Evolutionary conservation across 2,797 vertebrate genomes (phyloP).

Genomic region (Ctenopoma kingsleyae): DNA sequence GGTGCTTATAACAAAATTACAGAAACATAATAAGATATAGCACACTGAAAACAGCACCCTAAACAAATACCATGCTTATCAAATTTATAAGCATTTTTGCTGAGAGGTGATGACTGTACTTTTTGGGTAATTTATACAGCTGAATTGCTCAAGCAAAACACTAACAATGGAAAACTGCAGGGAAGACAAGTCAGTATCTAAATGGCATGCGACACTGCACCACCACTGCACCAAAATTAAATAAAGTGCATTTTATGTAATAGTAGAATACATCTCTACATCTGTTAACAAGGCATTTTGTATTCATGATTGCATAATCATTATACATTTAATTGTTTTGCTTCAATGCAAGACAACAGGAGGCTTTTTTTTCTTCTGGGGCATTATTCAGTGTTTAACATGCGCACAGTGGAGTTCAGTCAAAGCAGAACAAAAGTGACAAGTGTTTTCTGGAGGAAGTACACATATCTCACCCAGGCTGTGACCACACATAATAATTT

Average conservation of each 20-base stretch:
- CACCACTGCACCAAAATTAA: neutral
- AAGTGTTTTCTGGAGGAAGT: slow-evolving; percentile 69
- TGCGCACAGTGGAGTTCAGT: slow-evolving; percentile 38
- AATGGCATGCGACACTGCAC: neutral
- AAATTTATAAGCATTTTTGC: neutral
- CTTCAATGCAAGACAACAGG: slow-evolving; percentile 15
- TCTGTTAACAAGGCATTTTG: slow-evolving; percentile 26
- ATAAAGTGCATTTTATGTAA: slow-evolving; percentile 5
- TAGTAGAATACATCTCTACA: slow-evolving; percentile 5
- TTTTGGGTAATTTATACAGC: neutral
- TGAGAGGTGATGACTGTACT: neutral
- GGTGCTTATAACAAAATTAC: too few relatives aligned
- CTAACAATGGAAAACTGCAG: neutral
- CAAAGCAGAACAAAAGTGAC: slow-evolving; percentile 69
- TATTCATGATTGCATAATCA: slow-evolving; percentile 20
- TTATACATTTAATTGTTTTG: slow-evolving; percentile 25
- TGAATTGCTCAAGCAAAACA: neutral
- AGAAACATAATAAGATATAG: too few relatives aligned
- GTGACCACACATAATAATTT: slow-evolving; percentile 59
- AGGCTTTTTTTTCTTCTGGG: neutral
- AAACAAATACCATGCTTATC: too few relatives aligned
- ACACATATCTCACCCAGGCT: slow-evolving; percentile 60
- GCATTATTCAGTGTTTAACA: slow-evolving; percentile 47
- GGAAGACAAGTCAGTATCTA: neutral
- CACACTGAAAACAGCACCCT: neutral